These are phyloP conservation scores for Pristionchus japonicus DNA, from an alignment of 2,888 invertebrate genomes.

Conservation along the genomic window DNA sequence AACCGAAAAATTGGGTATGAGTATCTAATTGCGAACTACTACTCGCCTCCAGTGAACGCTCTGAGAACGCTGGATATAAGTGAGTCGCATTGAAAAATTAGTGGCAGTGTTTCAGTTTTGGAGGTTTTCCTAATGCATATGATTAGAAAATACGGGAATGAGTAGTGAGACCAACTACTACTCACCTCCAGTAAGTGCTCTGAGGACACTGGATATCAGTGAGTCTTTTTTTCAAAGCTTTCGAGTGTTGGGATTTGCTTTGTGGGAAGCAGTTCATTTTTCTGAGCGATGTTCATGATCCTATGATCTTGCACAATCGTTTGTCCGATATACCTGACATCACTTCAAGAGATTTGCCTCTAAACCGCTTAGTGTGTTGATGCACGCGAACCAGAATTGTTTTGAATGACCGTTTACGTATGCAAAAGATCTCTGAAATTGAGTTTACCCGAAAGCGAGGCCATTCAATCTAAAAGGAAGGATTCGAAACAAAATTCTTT, in stretches of 20 bases:
- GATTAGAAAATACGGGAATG: not conserved
- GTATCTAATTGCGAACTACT: constrained; percentile 51
- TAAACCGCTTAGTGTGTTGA: not conserved
- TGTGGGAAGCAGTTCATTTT: no score
- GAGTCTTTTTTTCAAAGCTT: not conserved
- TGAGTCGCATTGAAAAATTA: constrained; percentile 47
- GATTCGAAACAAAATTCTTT: not conserved
- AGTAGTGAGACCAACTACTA: not conserved
- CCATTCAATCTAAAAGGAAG: no score
- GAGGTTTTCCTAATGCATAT: no score
- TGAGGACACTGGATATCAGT: not conserved
- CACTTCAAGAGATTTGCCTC: not conserved
- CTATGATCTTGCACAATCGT: not conserved
- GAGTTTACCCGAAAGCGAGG: no score
- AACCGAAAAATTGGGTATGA: not conserved
- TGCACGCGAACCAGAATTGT: no score
- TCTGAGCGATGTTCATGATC: no score
- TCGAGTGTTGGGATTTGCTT: no score
- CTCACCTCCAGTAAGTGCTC: not conserved
- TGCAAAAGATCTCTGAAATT: no score
- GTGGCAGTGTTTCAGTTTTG: no score
- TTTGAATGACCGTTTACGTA: no score
- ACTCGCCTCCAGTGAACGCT: constrained; percentile 53
- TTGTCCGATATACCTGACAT: not conserved
- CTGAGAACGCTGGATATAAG: constrained; percentile 61